Base-by-base conservation (phyloP, 2,113 vertebrate genomes). In the Apistogramma diplotaenia region DNA sequence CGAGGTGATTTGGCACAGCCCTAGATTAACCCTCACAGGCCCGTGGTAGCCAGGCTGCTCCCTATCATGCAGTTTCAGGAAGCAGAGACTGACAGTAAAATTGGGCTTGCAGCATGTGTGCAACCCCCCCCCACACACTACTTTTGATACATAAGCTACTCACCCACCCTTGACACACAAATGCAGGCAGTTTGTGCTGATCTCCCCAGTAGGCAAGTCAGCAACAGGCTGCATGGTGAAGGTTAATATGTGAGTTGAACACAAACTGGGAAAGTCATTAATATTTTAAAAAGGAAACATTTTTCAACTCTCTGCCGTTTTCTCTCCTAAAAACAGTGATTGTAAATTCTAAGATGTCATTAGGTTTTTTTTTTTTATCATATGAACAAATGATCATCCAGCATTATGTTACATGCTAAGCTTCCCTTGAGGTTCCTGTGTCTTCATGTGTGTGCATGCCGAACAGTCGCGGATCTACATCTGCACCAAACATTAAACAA, bases 1-100 rank as follows among this genome's bases (percentile, higher is more conserved):
- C 80, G 96, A 96, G 97, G 95, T 93, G 88, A 94, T 94, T 94
- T 83, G 79, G 86, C 87, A 92, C 93, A 91, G 91, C 92, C 95
- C 94, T 94, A 96, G 96, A 96, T 97, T 96, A 96, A 96, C 95
- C 95, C 95, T 95, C 83, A 78, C 93, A 95, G 94, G 95, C 90
- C 94, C 92, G 93, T 89, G 87, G 95, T 96, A 96, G 94, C 94
- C 67, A 89, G 91, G 91, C 96, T 97, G 96, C 89, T 92, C 83
- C 92, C 89, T 93, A 87, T 96, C 95, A 96, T 35, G 58, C 88
- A 85, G 76, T 89, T 91, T 91, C 95, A 93, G 94, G 95, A 96
- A 95, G 88, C 93, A 85, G 93, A 90, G 93, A 93, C 93, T 95
- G 96, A 97, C 95, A 96, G 94, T 95, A 94, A 96, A 96, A 96